Evolutionary conservation across 2,888 invertebrate species (phyloP), one percentile per base, ranked within the genome.

Genomic region (Chymomyza caudatula): DNA sequence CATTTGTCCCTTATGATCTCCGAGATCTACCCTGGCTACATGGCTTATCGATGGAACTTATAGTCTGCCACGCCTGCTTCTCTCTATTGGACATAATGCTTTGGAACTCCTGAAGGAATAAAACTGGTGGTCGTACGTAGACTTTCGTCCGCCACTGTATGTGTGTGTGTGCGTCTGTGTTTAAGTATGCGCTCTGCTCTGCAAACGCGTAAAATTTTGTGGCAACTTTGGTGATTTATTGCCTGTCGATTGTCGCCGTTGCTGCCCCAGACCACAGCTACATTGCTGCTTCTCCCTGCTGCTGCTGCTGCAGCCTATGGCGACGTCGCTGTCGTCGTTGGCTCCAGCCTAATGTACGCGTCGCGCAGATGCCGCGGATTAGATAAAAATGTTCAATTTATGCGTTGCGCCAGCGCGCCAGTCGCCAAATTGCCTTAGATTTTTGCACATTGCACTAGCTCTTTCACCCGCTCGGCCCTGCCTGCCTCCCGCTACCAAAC

Each of bases 211-310:
- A 73, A 77, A 77, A 78, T 59, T 74, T 74, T 86, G 86, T 77
- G 79, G 83, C 85, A 83, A 87, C 79, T 86, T 84, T 79, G 78
- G 85, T 88, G 88, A 87, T 87, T 88, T 87, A 87, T 87, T 78
- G 87, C 86, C 87, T 85, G 87, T 87, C 87, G 88, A 88, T 87
- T 88, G 87, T 88, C 87, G 87, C 84, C 83, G 82, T 77, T 76
- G 78, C 63, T 76, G 78, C 63, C 61, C 22, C 51, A 51, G 17
- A 17, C 17, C 17, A 17, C 47, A 47, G 25, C 25, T 25, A 4
- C 25, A 4, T 11, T 11, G 29, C 29, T 37, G 29, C 29, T 37
- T 37, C 29, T 37, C 2, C 17, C n/a, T 47, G 17, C 17, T n/a
- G n/a, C 15, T 13, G 13, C 2, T 4, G n/a, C n/a, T n/a, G n/a